Evolutionary conservation across 1,140 invertebrate genomes (phyloP).

Genomic region (Drosophila fuyamai): DNA sequence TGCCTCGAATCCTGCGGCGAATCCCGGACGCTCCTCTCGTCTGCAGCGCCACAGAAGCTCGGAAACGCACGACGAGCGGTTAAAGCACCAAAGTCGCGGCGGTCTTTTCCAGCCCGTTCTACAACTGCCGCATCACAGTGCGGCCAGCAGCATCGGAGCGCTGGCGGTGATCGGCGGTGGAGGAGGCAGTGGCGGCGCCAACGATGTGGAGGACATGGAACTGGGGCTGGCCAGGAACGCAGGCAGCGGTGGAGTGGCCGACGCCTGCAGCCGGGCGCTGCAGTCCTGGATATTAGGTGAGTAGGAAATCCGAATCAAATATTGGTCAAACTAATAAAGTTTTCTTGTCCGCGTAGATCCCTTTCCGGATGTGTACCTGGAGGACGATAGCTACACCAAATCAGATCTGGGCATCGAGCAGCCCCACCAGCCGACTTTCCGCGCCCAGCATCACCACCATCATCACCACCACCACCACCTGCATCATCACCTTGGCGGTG

Average conservation of each 20-base stretch:
- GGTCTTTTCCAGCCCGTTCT: slow-evolving; percentile 71
- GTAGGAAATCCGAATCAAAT: too few relatives aligned
- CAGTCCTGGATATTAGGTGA: slow-evolving; percentile 78
- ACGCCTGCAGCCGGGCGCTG: slow-evolving; percentile 53
- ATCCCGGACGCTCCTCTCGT: slow-evolving; percentile 50
- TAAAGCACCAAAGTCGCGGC: slow-evolving; percentile 72
- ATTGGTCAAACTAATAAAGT: neutral
- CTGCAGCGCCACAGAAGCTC: slow-evolving; percentile 80
- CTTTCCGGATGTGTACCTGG: slow-evolving; percentile 81
- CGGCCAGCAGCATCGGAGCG: slow-evolving; percentile 48
- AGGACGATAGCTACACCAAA: slow-evolving; percentile 83
- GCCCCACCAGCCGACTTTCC: slow-evolving; percentile 54
- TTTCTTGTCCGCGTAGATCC: slow-evolving; percentile 47
- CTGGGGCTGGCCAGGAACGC: slow-evolving; percentile 61
- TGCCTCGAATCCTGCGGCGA: slow-evolving; percentile 6
- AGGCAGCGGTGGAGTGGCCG: slow-evolving; percentile 43
- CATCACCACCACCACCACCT: slow-evolving; percentile 65
- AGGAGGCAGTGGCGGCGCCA: slow-evolving; percentile 22
- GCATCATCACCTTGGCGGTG: slow-evolving; percentile 50
- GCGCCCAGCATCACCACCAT: slow-evolving; percentile 61
- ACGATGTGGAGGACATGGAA: slow-evolving; percentile 73
- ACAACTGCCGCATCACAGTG: slow-evolving; percentile 56
- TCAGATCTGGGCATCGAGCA: slow-evolving; percentile 81
- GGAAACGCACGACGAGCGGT: slow-evolving; percentile 79
- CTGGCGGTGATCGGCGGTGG: slow-evolving; percentile 31